These are phyloP conservation scores for Megalops atlanticus DNA, from an alignment of 2,113 vertebrate genomes.

Conservation along the genomic window DNA sequence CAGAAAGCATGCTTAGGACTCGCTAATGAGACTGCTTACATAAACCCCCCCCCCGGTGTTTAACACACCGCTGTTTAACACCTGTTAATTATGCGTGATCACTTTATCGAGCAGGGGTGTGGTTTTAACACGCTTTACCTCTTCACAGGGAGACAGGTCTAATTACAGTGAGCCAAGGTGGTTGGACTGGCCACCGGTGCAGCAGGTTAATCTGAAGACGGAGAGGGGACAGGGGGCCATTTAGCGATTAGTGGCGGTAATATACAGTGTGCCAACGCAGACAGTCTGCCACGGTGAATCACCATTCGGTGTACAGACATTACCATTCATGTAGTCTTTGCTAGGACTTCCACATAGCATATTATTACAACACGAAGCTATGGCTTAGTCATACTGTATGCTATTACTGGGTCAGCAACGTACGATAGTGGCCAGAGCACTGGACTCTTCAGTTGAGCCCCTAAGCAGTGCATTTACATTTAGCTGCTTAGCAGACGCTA, in stretches of 20 bases:
- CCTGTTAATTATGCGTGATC: constrained; percentile 9
- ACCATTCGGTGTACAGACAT: background rate
- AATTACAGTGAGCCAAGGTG: background rate
- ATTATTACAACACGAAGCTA: background rate
- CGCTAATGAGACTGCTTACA: background rate
- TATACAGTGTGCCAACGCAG: background rate
- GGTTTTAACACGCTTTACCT: background rate
- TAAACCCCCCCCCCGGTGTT: background rate
- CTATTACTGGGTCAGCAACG: background rate
- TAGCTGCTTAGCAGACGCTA: no score
- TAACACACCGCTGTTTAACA: background rate
- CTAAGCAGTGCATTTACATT: background rate
- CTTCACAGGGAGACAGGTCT: background rate
- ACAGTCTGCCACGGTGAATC: background rate
- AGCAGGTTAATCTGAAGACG: background rate
- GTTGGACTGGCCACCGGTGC: background rate
- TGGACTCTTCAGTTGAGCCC: background rate
- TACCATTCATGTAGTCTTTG: background rate
- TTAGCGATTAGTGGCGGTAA: background rate
- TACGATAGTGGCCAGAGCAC: background rate
- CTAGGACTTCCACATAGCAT: background rate
- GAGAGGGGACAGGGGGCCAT: background rate
- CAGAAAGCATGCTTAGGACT: background rate
- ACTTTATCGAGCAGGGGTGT: background rate
- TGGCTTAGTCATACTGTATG: background rate